Percentiles rank a stretch among this genome's conserved stretches.
Evolutionary conservation across 2,797 vertebrate species (phyloP).

Genomic region (Ceyx erithaca): DNA sequence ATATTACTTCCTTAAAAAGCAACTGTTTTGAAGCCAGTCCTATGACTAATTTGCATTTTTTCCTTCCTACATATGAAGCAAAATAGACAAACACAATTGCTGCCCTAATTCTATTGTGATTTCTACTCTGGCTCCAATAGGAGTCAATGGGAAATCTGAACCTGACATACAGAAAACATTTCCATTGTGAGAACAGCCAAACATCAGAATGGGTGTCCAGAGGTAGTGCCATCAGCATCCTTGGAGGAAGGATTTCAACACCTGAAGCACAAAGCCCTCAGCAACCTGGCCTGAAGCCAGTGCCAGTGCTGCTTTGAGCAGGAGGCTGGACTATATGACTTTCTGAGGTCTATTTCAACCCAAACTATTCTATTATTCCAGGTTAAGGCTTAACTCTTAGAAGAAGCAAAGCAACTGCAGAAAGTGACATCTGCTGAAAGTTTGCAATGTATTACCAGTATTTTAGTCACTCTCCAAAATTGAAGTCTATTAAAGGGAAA

Average conservation of each 20-base stretch:
- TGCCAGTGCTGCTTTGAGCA: background rate
- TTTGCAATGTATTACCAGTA: background rate
- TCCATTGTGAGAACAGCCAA: background rate
- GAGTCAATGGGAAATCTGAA: background rate
- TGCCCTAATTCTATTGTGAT: background rate
- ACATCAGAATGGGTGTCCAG: background rate
- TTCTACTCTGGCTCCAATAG: background rate
- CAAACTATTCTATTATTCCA: background rate
- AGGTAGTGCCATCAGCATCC: background rate
- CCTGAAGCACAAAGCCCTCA: background rate
- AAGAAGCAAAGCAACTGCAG: background rate
- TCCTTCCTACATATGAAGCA: background rate
- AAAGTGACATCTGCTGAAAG: background rate
- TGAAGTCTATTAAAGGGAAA: background rate
- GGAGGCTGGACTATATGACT: background rate
- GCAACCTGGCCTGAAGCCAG: background rate
- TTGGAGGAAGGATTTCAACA: background rate
- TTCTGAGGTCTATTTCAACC: background rate
- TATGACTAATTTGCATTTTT: background rate
- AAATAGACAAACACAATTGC: constrained; percentile 10
- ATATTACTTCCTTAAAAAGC: background rate
- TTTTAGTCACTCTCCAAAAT: background rate
- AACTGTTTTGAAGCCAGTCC: background rate
- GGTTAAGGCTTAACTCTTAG: background rate
- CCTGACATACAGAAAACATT: background rate